A percentile compares a stretch with the other conserved stretches of the same genome.
phyloP scores from a whole-genome alignment of 1,140 invertebrate genomes.

The Mylabris phalerata region DNA sequence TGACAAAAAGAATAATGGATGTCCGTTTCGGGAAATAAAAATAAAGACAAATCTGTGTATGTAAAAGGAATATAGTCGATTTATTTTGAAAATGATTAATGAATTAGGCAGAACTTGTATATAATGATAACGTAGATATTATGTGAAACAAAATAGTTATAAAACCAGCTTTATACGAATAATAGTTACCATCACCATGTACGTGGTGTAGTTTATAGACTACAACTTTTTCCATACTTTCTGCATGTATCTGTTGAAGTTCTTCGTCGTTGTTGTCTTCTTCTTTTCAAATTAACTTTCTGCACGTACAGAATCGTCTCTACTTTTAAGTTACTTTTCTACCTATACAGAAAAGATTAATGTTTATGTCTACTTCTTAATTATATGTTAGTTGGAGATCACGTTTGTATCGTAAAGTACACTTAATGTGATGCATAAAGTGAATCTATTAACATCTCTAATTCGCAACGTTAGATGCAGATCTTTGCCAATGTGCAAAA shows the following conservation, averaged over 20 bases:
- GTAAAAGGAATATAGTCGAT: too few relatives aligned
- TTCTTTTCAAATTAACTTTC: constrained; percentile 17
- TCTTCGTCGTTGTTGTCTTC: background rate
- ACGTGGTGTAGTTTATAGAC: constrained; percentile 13
- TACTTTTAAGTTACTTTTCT: background rate
- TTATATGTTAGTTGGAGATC: constrained; percentile 1
- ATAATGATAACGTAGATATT: background rate
- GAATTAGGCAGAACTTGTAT: constrained; percentile 8
- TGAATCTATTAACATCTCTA: too few relatives aligned
- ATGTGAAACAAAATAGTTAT: constrained; percentile 6
- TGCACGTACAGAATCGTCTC: constrained; percentile 13
- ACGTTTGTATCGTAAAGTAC: too few relatives aligned
- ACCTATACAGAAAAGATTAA: constrained; percentile 10
- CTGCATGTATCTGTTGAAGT: too few relatives aligned
- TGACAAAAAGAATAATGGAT: too few relatives aligned
- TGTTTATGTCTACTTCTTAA: constrained; percentile 16
- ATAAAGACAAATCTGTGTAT: too few relatives aligned
- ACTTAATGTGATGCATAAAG: too few relatives aligned
- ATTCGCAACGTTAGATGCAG: too few relatives aligned
- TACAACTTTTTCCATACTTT: constrained; percentile 7
- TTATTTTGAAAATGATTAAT: constrained; percentile 8
- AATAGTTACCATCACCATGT: constrained; percentile 11
- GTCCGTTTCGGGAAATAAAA: too few relatives aligned
- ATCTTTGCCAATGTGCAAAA: too few relatives aligned
- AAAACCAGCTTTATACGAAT: background rate